Evolutionary conservation across 1,140 invertebrate species (phyloP).

Genomic region (Bombus fervidus): DNA sequence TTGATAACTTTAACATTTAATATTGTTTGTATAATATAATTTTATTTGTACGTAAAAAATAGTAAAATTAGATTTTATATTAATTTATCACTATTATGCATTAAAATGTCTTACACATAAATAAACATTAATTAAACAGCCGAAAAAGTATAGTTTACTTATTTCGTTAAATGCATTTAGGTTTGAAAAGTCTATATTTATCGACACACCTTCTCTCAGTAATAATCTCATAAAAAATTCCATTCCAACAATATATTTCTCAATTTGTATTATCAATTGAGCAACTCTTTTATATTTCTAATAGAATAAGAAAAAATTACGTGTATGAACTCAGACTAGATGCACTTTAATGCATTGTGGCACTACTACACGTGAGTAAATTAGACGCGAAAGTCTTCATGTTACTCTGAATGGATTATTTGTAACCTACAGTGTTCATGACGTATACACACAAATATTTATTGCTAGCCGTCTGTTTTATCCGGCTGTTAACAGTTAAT

Average conservation of each 20-base stretch:
- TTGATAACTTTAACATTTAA: neutral
- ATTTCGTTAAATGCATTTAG: no score
- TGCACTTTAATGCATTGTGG: neutral
- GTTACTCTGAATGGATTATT: conserved; percentile 59
- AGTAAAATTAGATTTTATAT: no score
- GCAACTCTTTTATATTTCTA: neutral
- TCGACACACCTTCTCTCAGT: no score
- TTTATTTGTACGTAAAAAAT: no score
- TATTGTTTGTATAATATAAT: no score
- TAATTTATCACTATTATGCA: no score
- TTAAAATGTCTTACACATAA: no score
- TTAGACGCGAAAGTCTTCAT: neutral
- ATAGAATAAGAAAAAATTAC: neutral
- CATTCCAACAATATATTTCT: neutral
- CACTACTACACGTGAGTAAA: conserved; percentile 1
- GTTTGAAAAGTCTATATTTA: neutral
- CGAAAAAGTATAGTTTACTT: no score
- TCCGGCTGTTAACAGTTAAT: neutral
- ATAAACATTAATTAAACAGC: no score
- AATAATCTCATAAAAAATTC: neutral
- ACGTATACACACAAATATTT: neutral
- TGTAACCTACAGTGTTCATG: conserved; percentile 42
- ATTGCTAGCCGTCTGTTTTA: neutral
- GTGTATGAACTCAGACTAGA: neutral
- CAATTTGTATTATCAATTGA: conserved; percentile 9